Percentiles rank a stretch among this genome's conserved stretches.
phyloP scores from a whole-genome alignment of 2,113 vertebrate genomes.

The Hymenochirus boettgeri region DNA sequence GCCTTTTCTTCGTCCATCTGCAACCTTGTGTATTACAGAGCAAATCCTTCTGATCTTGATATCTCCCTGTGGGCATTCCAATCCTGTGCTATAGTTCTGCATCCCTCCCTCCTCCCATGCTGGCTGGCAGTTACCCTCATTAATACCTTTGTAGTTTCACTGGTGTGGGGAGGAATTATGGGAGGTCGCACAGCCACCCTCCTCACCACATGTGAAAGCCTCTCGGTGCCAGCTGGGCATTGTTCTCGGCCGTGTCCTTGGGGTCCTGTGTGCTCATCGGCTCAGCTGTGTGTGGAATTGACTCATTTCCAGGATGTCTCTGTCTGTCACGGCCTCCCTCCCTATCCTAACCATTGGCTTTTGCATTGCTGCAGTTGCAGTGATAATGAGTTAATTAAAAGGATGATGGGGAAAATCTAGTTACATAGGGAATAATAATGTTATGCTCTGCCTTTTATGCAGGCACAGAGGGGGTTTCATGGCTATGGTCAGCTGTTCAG shows the following conservation, averaged over 20 bases:
- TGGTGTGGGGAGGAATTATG: neutral
- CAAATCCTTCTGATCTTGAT: too few species aligned
- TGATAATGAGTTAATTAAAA: neutral
- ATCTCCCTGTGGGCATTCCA: too few species aligned
- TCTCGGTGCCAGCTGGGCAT: slow-evolving; percentile 23
- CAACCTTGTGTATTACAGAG: too few species aligned
- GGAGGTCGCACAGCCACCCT: neutral
- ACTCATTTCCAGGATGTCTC: slow-evolving; percentile 39
- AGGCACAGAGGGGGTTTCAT: too few species aligned
- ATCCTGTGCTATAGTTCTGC: too few species aligned
- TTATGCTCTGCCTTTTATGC: too few species aligned
- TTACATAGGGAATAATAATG: too few species aligned
- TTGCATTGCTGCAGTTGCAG: neutral
- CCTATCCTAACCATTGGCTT: neutral
- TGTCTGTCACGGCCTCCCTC: slow-evolving; percentile 26
- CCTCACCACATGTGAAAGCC: neutral
- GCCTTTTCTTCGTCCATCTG: too few species aligned
- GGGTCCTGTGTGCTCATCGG: slow-evolving; percentile 9
- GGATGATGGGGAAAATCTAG: neutral
- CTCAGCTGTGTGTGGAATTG: slow-evolving; percentile 28
- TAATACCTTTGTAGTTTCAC: too few species aligned
- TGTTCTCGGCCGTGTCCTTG: slow-evolving; percentile 30
- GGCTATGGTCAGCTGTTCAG: neutral
- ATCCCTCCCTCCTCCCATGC: too few species aligned
- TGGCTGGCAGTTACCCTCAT: too few species aligned